These are phyloP conservation scores for Tichodroma muraria DNA, from an alignment of 2,113 vertebrate genomes.

Conservation along the genomic window DNA sequence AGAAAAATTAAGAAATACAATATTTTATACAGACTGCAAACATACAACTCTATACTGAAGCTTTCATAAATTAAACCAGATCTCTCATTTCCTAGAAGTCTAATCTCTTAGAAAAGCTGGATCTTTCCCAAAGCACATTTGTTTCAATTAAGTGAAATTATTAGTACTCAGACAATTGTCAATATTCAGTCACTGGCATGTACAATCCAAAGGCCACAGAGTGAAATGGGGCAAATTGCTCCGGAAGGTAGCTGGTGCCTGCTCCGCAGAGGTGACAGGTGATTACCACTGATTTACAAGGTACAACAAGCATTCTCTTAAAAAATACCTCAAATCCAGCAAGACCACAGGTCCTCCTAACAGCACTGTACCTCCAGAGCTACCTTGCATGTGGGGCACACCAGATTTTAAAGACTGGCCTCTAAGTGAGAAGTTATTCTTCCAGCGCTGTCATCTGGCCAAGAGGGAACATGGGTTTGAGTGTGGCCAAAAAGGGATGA, in stretches of 20 bases:
- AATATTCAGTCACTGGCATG: not conserved
- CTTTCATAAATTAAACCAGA: not conserved
- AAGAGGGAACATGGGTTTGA: not conserved
- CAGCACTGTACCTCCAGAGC: not conserved
- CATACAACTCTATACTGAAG: not conserved
- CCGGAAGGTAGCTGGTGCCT: not conserved
- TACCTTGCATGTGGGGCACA: no score
- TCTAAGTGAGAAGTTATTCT: not conserved
- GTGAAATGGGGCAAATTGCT: not conserved
- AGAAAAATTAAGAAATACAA: not conserved
- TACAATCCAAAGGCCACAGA: not conserved
- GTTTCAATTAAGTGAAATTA: not conserved
- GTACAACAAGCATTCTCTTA: not conserved
- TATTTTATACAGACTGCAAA: not conserved
- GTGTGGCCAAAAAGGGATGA: not conserved
- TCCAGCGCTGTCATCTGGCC: not conserved
- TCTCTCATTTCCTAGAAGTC: not conserved
- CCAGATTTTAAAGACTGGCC: not conserved
- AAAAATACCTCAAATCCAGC: not conserved
- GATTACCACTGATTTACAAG: not conserved
- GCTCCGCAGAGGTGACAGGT: fast-evolving
- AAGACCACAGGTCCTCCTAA: not conserved
- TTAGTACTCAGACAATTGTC: not conserved
- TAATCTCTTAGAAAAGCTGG: not conserved
- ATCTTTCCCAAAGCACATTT: not conserved